These are phyloP conservation scores for Liposcelis brunnea DNA, from an alignment of 2,888 invertebrate species.

Conservation along the genomic window DNA sequence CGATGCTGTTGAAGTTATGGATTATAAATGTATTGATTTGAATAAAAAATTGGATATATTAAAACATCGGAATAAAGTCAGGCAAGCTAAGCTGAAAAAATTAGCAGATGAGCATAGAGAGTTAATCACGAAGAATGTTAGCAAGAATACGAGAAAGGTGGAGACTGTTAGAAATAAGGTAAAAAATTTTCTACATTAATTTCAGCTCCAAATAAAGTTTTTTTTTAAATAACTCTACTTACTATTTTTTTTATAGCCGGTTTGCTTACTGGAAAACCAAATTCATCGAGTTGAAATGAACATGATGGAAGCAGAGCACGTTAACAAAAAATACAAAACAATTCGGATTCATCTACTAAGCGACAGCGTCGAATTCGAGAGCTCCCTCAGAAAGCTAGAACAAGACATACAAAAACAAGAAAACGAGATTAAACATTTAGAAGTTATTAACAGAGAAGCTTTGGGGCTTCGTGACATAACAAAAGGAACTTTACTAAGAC, in stretches of 20 bases:
- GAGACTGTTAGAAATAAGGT: constrained; percentile 2
- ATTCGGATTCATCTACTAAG: constrained; percentile 46
- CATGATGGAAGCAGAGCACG: constrained; percentile 63
- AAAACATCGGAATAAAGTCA: constrained; percentile 46
- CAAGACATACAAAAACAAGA: constrained; percentile 47
- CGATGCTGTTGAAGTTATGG: constrained; percentile 37
- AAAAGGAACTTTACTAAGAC: constrained; percentile 45
- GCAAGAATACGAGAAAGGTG: constrained; percentile 20
- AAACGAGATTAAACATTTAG: constrained; percentile 54
- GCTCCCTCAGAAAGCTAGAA: constrained; percentile 50
- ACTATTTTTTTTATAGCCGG: constrained; percentile 21
- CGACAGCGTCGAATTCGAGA: constrained; percentile 56
- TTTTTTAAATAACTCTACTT: constrained; percentile 8
- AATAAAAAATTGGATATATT: constrained; percentile 56
- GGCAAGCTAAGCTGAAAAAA: constrained; percentile 21
- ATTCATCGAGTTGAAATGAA: constrained; percentile 65
- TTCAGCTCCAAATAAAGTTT: neutral
- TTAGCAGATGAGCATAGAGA: constrained; percentile 24
- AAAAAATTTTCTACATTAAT: neutral
- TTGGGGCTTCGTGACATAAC: constrained; percentile 51
- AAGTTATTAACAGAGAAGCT: constrained; percentile 61
- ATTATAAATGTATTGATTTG: constrained; percentile 51
- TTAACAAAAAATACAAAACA: constrained; percentile 56
- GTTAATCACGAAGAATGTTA: constrained; percentile 21
- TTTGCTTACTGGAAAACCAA: constrained; percentile 55